Evolutionary conservation across 2,113 vertebrate species (phyloP), one percentile per base, ranked within the genome.

Genomic region (Entelurus aequoreus): DNA sequence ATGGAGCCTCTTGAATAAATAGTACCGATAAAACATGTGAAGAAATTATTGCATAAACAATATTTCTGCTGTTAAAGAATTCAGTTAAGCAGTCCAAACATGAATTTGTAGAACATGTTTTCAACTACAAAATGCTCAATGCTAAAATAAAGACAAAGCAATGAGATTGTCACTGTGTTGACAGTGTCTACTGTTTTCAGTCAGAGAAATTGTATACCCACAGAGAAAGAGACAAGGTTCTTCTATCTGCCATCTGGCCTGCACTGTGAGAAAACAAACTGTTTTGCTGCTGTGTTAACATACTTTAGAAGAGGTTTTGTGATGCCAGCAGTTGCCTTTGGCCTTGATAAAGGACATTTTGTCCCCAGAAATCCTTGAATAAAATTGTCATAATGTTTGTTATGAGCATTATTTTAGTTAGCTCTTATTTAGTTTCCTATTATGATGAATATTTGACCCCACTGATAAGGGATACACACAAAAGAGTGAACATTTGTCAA

Each of bases 291-390:
- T 74, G 59, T 70, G 67, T 61, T 72, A 67, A 77, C 71, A 73
- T 72, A 75, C 72, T 79, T 72, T 64, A 65, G 12, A 28, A 61
- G 58, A 80, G 54, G 72, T 66, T 60, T 61, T 77, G 48, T 70
- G 68, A 69, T 81, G 78, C 76, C 48, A n/a, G 55, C 40, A 66
- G 11, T 54, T 19, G 76, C 76, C 65, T 47, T 60, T 69, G 79
- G 77, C 77, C 73, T 71, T 75, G 78, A 81, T 87, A 77, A 79
- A 77, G 73, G 63, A 16, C 60, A 21, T 58, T 77, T 76, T 74
- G 62, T 69, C 59, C 8, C 61, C 59, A 65, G 60, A 75, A 69
- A 28, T 28, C 28, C 28, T 28, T 28, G 2, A 42, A 9, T 3
- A 40, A 42, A 57, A 44, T 28, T 3, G 2, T 28, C 28, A 28